These are phyloP conservation scores for Hedychridium roseum DNA, from an alignment of 2,888 invertebrate genomes.

Conservation along the genomic window DNA sequence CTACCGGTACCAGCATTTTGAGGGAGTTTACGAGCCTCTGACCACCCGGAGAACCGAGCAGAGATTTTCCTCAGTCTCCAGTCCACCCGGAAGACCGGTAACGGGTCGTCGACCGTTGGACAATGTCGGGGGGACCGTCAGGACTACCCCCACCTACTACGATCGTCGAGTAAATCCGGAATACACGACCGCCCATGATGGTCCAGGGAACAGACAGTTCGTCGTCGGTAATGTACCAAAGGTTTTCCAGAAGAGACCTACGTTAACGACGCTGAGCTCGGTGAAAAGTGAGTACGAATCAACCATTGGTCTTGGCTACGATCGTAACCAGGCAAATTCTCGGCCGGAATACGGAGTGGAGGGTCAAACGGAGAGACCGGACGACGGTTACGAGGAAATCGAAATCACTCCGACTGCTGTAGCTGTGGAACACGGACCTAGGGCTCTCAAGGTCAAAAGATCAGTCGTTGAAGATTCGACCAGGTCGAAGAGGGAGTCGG, in stretches of 20 bases:
- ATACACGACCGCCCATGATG: slow-evolving; percentile 14
- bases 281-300: slow-evolving; percentile 19
- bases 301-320: no score
- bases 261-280: slow-evolving; percentile 16
- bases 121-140: no score
- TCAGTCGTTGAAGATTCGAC: slow-evolving; percentile 20
- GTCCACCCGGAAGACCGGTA: no score
- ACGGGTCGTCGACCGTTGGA: no score
- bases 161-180: slow-evolving; percentile 35
- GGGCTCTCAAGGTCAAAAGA: slow-evolving; percentile 48
- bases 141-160: slow-evolving; percentile 52
- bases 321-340: no score
- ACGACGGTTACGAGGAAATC: slow-evolving; percentile 49
- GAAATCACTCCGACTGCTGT: slow-evolving; percentile 56
- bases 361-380: slow-evolving; percentile 29
- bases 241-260: slow-evolving; percentile 57
- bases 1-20: slow-evolving; percentile 49
- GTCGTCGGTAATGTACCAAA: slow-evolving; percentile 75
- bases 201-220: slow-evolving; percentile 65
- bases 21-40: slow-evolving; percentile 59
- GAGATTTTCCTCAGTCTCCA: slow-evolving; percentile 33
- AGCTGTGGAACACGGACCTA: slow-evolving; percentile 64
- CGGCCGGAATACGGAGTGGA: no score
- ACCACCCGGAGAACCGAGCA: slow-evolving; percentile 53
- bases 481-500: slow-evolving; percentile 39